Conservation (phyloP, 2,113 vertebrate genomes). For the Lamprotornis superbus region DNA sequence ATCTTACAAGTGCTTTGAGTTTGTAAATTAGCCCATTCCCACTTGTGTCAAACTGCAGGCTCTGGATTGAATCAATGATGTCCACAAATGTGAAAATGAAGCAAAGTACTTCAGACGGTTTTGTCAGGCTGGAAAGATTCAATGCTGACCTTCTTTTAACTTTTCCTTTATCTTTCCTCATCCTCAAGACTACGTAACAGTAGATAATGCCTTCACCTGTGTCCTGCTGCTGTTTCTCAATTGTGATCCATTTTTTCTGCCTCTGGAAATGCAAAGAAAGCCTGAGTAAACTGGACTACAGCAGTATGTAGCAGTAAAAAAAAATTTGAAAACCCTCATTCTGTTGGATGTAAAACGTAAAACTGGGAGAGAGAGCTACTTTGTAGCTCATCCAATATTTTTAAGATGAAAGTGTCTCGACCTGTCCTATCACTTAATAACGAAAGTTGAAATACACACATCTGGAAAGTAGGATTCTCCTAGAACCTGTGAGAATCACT, state of each 20-base stretch:
- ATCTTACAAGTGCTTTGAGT: not conserved
- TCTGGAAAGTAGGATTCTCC: not conserved
- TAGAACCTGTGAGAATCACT: not conserved
- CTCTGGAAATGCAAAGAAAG: not conserved
- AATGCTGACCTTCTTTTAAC: not conserved
- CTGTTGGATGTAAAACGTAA: not conserved
- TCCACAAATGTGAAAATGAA: not conserved
- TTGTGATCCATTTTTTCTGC: not conserved
- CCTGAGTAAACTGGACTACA: not conserved
- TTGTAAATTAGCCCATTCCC: not conserved
- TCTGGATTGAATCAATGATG: not conserved
- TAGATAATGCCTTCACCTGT: not conserved
- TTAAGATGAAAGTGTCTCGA: not conserved
- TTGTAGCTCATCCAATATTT: not conserved
- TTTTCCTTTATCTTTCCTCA: not conserved
- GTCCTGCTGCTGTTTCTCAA: not conserved
- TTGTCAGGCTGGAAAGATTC: not conserved
- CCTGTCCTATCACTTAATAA: not conserved
- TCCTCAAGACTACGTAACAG: not conserved
- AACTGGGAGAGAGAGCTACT: not conserved
- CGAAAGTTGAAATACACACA: not conserved
- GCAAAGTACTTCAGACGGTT: not conserved
- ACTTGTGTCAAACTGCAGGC: not conserved
- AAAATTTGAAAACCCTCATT: not conserved
- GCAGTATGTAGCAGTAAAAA: not conserved